Base-by-base conservation (phyloP, 92 coral and sea anemone genomes). In the Siderastrea siderea region DNA sequence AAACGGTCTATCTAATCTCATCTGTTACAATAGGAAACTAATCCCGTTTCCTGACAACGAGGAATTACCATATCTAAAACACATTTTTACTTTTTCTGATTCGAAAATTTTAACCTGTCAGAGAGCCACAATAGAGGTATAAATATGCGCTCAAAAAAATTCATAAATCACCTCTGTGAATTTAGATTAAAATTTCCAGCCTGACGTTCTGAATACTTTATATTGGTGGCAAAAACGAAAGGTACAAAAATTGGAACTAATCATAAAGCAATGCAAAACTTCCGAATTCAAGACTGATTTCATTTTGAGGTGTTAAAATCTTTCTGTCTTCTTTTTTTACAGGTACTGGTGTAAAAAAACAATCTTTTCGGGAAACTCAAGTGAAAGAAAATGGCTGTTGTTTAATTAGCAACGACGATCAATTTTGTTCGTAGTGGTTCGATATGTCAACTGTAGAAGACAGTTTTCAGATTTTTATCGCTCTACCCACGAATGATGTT, bases 401-500 rank as follows among this genome's bases (percentile, higher is more conserved):
- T 4, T 7, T 52, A 17, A 52, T 66, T 52, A 15, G 75, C 11
- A 53, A 26, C 47, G 64, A 77, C 16, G 5, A n/a, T 26, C 38
- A 26, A 26, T 26, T 26, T 26, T 26, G 38, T 26, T 52, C 43
- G 45, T 15, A 8, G 7, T 52, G 54, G 58, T 51, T 60, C 16
- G 8, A 7, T 16, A 85, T 85, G 89, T 46, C 89, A 16, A 59
- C 19, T 15, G 60, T 14, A 79, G 83, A 86, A 15, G 87, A 82
- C 14, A 65, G 53, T 78, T 90, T 95, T 64, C 96, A 97, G 61
- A 74, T 97, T 11, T 97, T 97, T 51, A 89, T 95, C 44, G 91
- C 98, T 43, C 79, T 97, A 7, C 99, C 99, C 1, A 85, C 97
- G 2, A 94, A 93, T 54, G 98, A 93, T 71, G 98, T 95, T 13